Evolutionary conservation across 2,797 vertebrate species (phyloP).

Genomic region (Phyllotis vaccarum): DNA sequence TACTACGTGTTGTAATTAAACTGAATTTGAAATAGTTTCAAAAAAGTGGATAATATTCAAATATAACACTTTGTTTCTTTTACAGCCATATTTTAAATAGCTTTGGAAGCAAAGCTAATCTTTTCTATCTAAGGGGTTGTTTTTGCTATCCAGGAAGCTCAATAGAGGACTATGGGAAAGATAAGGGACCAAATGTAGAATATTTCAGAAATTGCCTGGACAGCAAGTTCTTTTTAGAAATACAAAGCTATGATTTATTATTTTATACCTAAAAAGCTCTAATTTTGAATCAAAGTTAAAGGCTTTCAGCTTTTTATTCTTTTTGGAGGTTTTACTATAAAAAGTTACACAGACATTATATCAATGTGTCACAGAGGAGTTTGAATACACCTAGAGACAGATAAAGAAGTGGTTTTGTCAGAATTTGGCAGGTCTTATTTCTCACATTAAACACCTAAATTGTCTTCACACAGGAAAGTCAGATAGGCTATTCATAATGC

Average conservation of each 20-base stretch:
- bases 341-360: not conserved
- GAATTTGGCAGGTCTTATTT: slow-evolving; percentile 8
- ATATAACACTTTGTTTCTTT: not conserved
- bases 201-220: not conserved
- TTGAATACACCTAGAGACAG: not conserved
- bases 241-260: not conserved
- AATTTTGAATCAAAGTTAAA: slow-evolving; percentile 1
- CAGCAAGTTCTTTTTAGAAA: not conserved
- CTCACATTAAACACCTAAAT: not conserved
- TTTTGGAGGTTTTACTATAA: not conserved
- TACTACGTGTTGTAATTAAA: slow-evolving; percentile 14
- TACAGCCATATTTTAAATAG: not conserved
- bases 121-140: slow-evolving; percentile 13
- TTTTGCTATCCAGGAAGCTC: not conserved
- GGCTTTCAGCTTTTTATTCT: not conserved
- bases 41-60: not conserved
- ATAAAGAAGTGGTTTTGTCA: not conserved
- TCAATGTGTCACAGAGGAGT: not conserved
- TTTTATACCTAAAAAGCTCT: not conserved
- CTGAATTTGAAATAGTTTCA: not conserved
- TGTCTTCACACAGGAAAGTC: not conserved
- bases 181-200: not conserved
- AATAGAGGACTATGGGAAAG: not conserved
- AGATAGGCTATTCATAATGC: not conserved
- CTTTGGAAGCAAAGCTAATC: not conserved